phyloP scores from a whole-genome alignment of 2,888 invertebrate genomes.

The Andrena fulva region DNA sequence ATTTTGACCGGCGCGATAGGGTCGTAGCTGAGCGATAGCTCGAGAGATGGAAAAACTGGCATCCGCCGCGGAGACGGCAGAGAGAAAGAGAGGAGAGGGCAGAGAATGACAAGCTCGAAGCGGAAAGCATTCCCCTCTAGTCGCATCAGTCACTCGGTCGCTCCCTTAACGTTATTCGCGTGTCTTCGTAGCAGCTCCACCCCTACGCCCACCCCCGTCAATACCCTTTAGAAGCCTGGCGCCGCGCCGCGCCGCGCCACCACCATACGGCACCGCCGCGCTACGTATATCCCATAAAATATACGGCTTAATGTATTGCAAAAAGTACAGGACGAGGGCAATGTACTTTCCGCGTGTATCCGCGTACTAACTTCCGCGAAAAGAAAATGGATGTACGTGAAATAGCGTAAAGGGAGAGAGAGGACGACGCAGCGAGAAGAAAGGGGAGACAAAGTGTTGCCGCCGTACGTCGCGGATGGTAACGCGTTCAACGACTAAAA shows the following conservation, averaged over 20 bases:
- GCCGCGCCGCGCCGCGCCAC: constrained; percentile 13
- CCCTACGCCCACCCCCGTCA: constrained; percentile 48
- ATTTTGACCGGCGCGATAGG: background rate
- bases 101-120: constrained; percentile 30
- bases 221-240: constrained; percentile 37
- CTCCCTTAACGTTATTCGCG: constrained; percentile 74
- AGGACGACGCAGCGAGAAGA: constrained; percentile 26
- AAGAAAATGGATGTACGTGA: constrained; percentile 67
- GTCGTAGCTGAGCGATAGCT: background rate
- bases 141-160: constrained; percentile 68
- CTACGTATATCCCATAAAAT: constrained; percentile 75
- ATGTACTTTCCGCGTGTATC: constrained; percentile 60
- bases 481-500: constrained; percentile 55
- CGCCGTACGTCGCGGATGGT: background rate
- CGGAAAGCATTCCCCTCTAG: constrained; percentile 46
- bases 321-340: constrained; percentile 71
- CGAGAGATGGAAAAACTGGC: background rate
- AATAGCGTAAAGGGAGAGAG: constrained; percentile 29
- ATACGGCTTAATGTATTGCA: constrained; percentile 77
- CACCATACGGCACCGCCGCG: constrained; percentile 37
- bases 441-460: constrained; percentile 22
- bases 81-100: constrained; percentile 15
- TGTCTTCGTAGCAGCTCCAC: constrained; percentile 67
- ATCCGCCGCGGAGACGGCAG: background rate
- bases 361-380: constrained; percentile 54